Base-by-base conservation (phyloP, 1,140 invertebrate species). In the Argopecten irradians region DNA sequence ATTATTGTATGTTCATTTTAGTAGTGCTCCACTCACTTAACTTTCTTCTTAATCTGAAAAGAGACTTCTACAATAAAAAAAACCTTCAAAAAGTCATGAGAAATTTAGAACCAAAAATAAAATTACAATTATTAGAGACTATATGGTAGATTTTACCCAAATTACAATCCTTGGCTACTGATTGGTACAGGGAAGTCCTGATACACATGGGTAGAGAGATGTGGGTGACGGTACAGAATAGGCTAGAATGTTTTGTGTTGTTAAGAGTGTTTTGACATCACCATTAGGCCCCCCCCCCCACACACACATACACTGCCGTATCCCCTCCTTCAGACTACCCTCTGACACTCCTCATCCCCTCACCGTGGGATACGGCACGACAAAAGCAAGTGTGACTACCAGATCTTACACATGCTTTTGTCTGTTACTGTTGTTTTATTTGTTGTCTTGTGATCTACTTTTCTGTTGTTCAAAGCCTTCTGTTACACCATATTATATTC, bases 221-320 rank as follows among this genome's bases (percentile, higher is more conserved):
- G 16, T 5, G n/a, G 55, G 55, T 71, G 55, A 28, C 28, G 55
- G 55, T 71, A 71, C 22, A 71, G 55, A 71, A 28, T 71, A 7
- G 55, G 55, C 55, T 71, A 71, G 55, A 71, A 71, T 71, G 55
- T 71, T 71, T 22, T 71, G 22, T 71, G 55, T 71, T 71, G n/a
- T 71, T 71, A 28, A 8, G n/a, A 71, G 55, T 71, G 55, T 71
- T 71, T n/a, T 28, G 8, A 28, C 55, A 16, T 11, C 55, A 71
- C 55, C 11, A n/a, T 28, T 71, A n/a, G 55, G n/a, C 22, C n/a
- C 55, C 55, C 55, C 2, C 22, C 28, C n/a, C n/a, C n/a, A n/a
- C n/a, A n/a, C n/a, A n/a, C n/a, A n/a, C n/a, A n/a, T n/a, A n/a
- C 55, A 71, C 55, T 28, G n/a, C 55, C n/a, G 55, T 71, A 71